phyloP scores from a whole-genome alignment of 2,888 invertebrate species.

The Aromia moschata region DNA sequence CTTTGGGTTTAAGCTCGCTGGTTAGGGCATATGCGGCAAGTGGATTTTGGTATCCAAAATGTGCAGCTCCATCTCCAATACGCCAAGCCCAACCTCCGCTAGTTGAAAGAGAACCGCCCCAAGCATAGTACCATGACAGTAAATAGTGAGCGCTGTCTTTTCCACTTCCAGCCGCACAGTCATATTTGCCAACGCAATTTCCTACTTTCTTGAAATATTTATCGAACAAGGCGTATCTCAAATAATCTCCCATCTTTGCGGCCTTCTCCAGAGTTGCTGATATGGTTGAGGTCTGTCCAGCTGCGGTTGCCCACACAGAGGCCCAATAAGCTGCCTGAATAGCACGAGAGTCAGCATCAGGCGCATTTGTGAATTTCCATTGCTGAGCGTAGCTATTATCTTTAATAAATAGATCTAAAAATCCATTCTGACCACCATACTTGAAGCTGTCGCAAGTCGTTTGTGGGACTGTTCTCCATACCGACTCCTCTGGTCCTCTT shows the following conservation, averaged over 20 bases:
- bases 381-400: constrained; percentile 45
- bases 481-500: constrained; percentile 45
- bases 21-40: constrained; percentile 43
- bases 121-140: constrained; percentile 45
- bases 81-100: constrained; percentile 45
- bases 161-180: constrained; percentile 40
- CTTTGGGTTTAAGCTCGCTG: constrained; percentile 41
- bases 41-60: constrained; percentile 49
- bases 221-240: constrained; percentile 44
- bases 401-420: constrained; percentile 35
- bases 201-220: constrained; percentile 48
- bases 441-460: constrained; percentile 45
- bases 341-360: constrained; percentile 41
- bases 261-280: constrained; percentile 39
- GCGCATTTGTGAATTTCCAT: constrained; percentile 45
- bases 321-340: constrained; percentile 47
- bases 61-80: constrained; percentile 46
- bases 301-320: constrained; percentile 41
- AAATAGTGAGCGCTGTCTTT: constrained; percentile 46
- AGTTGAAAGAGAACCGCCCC: constrained; percentile 43
- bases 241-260: constrained; percentile 46
- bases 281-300: constrained; percentile 34
- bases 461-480: constrained; percentile 47
- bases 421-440: constrained; percentile 41
- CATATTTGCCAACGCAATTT: constrained; percentile 38